Percentiles rank a stretch among this genome's conserved stretches.
phyloP scores from a whole-genome alignment of 2,113 vertebrate species.

The Suricata suricatta region DNA sequence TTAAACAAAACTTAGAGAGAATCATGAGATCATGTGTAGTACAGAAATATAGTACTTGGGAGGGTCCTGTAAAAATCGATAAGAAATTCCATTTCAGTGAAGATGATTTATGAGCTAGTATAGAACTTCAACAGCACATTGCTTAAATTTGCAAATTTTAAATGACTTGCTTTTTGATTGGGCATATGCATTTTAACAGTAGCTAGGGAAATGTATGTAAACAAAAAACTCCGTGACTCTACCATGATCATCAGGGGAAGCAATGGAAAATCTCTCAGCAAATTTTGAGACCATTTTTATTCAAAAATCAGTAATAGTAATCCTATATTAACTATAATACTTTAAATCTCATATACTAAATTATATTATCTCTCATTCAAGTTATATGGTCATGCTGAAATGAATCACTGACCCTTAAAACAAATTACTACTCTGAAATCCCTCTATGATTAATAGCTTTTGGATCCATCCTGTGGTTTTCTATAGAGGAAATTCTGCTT shows the following conservation, averaged over 20 bases:
- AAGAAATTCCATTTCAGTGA: neutral
- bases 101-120: neutral
- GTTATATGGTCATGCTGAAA: neutral
- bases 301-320: neutral
- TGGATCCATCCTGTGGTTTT: slow-evolving; percentile 20
- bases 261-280: neutral
- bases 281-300: neutral
- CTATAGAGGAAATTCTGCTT: neutral
- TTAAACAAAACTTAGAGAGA: neutral
- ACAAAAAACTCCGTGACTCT: neutral
- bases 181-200: neutral
- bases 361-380: neutral
- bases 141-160: neutral
- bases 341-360: neutral
- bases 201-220: neutral
- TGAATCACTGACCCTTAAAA: neutral
- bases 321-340: neutral
- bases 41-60: neutral
- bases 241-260: neutral
- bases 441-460: neutral
- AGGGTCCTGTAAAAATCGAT: neutral
- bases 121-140: neutral
- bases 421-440: slow-evolving; percentile 34
- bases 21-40: neutral
- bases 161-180: neutral